phyloP scores from a whole-genome alignment of 2,113 vertebrate genomes.

The Lynx canadensis region DNA sequence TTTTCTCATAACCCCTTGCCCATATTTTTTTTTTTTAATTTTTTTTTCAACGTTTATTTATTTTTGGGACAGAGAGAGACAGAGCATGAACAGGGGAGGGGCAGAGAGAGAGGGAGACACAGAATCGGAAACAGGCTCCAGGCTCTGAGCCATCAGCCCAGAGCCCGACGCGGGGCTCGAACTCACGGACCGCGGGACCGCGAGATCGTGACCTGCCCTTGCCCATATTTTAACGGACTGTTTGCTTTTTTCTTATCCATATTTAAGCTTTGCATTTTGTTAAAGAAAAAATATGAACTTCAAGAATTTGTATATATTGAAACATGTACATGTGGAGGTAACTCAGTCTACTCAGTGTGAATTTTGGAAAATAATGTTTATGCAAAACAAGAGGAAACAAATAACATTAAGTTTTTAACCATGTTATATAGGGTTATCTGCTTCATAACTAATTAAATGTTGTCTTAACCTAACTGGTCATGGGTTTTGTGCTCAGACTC shows the following conservation, averaged over 20 bases:
- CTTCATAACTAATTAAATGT: not conserved
- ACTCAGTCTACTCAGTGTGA: not conserved
- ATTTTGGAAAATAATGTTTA: not conserved
- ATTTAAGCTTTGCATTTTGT: not conserved
- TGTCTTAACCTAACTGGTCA: not conserved
- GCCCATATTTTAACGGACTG: not conserved
- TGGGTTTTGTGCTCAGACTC: not conserved
- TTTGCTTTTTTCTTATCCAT: not conserved
- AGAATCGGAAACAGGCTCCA: no score
- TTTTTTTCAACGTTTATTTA: no score
- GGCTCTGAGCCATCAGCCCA: no score
- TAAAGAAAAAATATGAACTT: not conserved
- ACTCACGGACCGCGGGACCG: no score
- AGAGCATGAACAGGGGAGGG: no score
- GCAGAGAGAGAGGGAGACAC: no score
- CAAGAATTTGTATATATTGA: not conserved
- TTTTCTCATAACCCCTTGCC: not conserved
- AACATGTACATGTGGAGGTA: not conserved
- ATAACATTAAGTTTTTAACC: not conserved
- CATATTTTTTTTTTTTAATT: no score
- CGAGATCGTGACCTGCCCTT: no score
- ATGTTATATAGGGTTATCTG: not conserved
- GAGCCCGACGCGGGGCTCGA: no score
- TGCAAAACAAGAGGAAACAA: not conserved
- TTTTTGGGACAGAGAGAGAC: no score